Evolutionary conservation across 1,140 invertebrate genomes (phyloP), one percentile per base, ranked within the genome.

Genomic region (Apis cerana): DNA sequence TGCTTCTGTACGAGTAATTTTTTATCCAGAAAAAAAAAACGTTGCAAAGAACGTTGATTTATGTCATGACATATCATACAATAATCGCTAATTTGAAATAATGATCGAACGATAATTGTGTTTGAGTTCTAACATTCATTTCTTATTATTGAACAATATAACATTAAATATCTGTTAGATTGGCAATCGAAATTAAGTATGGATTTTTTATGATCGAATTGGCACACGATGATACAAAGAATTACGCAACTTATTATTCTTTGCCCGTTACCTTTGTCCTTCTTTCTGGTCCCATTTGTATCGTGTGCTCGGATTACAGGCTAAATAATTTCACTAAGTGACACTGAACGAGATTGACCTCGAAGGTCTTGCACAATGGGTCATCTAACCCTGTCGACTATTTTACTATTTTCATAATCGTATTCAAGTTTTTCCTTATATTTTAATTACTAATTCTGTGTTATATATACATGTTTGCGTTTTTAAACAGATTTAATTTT

Each of bases 251-350:
- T 17, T n/a, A 13, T 50, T 13, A 19, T 58, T 62, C n/a, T 71
- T 70, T 19, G 19, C 10, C 7, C 2, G 4, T 13, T 27, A 52
- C 43, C 62, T 19, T 13, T n/a, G 19, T 12, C 33, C 21, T 9
- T 13, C 48, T 76, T 19, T 17, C 21, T 33, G 5, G 2, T 50
- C 33, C 1, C 15, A 43, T 58, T 52, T 59, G n/a, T 52, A 52
- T 10, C 10, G 13, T 12, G 33, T 54, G 15, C 62, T 19, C 43
- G 27, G 54, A 68, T 82, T 76, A 68, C 64, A 9, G 61, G 12
- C 54, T 27, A 61, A 82, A 7, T 52, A 68, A 82, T 82, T 77
- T 82, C 58, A 12, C 27, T 75, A 67, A 75, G 71, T 54, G 48
- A 13, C 43, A 77, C 65, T 48, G 58, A 59, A 61, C 64, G 17